Evolutionary conservation across 2,113 vertebrate species (phyloP).

Genomic region (Tringa solitaria): DNA sequence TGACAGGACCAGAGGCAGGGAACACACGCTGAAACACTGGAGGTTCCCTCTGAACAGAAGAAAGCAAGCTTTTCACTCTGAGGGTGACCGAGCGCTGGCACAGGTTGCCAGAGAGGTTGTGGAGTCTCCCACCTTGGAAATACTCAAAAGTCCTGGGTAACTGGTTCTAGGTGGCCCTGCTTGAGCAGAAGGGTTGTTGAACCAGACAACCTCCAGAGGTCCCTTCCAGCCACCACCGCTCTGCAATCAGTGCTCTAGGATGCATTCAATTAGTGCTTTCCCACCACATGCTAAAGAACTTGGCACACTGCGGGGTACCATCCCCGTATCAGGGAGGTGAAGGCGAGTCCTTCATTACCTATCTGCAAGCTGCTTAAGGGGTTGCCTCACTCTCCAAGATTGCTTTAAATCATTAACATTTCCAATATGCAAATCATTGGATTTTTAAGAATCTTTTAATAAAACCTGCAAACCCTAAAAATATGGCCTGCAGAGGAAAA

Average conservation of each 20-base stretch:
- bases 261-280: neutral
- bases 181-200: neutral
- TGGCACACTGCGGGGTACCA: neutral
- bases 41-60: neutral
- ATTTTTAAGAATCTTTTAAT: neutral
- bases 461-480: neutral
- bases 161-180: neutral
- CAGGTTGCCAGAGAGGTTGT: neutral
- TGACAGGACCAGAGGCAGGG: neutral
- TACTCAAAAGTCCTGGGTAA: neutral
- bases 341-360: neutral
- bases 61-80: neutral
- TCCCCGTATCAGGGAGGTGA: neutral
- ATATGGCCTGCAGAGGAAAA: neutral
- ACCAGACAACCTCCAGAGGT: neutral
- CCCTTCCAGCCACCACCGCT: neutral
- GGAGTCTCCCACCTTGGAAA: neutral
- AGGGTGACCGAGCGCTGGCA: neutral
- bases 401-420: neutral
- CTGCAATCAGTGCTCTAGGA: too few species aligned
- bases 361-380: neutral
- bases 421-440: neutral
- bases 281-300: accelerated
- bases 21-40: neutral
- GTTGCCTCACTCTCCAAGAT: neutral